Conservation (phyloP, 2,888 invertebrate genomes). For the Nemotelus pantherinus region DNA sequence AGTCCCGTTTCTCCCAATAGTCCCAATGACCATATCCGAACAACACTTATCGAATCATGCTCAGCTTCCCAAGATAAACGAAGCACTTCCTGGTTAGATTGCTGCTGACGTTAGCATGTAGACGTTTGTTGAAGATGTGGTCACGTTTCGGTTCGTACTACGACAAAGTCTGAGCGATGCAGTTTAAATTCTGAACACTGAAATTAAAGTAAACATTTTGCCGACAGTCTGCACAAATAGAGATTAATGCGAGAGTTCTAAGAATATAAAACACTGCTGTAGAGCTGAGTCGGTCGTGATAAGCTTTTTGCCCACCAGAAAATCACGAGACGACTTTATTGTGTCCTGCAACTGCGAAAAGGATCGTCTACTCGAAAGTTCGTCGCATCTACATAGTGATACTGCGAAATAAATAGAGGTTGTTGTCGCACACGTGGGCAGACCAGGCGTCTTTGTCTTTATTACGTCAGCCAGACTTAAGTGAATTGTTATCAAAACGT, state of each 20-base stretch:
- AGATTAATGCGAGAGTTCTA: background rate
- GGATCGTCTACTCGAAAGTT: no score
- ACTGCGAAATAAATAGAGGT: no score
- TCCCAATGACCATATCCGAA: background rate
- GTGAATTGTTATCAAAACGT: no score
- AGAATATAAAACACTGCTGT: background rate
- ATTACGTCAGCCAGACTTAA: no score
- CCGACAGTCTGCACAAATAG: background rate
- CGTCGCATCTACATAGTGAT: no score
- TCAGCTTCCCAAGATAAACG: conserved; percentile 9
- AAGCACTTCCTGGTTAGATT: conserved; percentile 23
- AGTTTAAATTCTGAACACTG: background rate
- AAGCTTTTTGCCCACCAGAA: background rate
- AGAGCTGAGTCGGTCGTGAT: background rate
- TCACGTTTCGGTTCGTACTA: conserved; percentile 1
- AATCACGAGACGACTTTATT: background rate
- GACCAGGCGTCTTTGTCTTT: no score
- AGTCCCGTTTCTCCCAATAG: no score
- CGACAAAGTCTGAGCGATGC: conserved; percentile 1
- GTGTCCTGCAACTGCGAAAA: no score
- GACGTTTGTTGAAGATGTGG: background rate
- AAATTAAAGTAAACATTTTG: conserved; percentile 4
- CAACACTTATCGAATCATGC: conserved; percentile 1
- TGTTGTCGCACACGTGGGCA: no score
- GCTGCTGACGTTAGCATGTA: background rate